These are phyloP conservation scores for Trilocha varians DNA, from an alignment of 2,888 invertebrate genomes.

Conservation along the genomic window DNA sequence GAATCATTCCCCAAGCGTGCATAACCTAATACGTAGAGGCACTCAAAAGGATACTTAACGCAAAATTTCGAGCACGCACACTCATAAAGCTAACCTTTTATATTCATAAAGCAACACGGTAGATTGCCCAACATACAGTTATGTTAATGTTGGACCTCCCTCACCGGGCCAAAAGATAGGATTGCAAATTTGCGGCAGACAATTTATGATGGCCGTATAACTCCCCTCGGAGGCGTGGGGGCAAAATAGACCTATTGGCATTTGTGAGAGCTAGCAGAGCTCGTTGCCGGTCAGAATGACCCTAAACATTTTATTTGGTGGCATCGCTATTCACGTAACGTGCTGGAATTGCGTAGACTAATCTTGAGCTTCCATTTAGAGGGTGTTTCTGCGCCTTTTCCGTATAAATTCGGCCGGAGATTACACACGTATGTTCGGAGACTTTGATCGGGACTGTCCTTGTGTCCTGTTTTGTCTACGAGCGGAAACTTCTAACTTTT, in stretches of 20 bases:
- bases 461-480: neutral
- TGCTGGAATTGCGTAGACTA: constrained; percentile 56
- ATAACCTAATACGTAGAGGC: neutral
- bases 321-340: constrained; percentile 62
- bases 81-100: constrained; percentile 21
- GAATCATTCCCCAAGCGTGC: neutral
- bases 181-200: constrained; percentile 72
- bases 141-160: constrained; percentile 64
- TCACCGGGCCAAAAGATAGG: constrained; percentile 63
- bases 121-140: constrained; percentile 61
- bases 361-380: constrained; percentile 62
- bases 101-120: constrained; percentile 54
- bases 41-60: neutral
- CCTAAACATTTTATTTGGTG: constrained; percentile 72
- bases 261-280: constrained; percentile 60
- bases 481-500: too few species aligned
- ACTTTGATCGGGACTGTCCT: neutral
- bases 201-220: constrained; percentile 66
- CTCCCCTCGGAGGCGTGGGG: constrained; percentile 51
- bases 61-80: constrained; percentile 1
- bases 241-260: constrained; percentile 65
- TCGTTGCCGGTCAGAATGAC: constrained; percentile 66
- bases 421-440: constrained; percentile 31
- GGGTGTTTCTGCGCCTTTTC: constrained; percentile 57
- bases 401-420: constrained; percentile 51